phyloP scores from a whole-genome alignment of 2,797 vertebrate genomes.

The Borostomias antarcticus region DNA sequence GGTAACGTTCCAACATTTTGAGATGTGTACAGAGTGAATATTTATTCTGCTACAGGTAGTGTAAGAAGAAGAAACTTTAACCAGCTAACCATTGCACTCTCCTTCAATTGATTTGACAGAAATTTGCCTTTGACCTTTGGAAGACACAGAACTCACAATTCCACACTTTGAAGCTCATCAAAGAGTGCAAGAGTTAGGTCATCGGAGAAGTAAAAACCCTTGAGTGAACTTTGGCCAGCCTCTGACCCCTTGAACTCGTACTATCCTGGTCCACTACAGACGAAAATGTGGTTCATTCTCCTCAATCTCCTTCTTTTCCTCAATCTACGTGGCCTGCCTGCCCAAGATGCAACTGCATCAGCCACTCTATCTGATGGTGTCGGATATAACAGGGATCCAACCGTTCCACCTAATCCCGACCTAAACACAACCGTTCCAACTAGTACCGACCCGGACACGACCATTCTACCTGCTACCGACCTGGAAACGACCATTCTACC shows the following conservation, averaged over 20 bases:
- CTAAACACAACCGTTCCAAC: too few species aligned
- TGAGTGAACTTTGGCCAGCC: background rate
- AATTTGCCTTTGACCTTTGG: background rate
- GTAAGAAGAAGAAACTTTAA: background rate
- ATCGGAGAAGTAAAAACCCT: background rate
- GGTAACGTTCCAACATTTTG: background rate
- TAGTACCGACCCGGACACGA: too few species aligned
- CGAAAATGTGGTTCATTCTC: conserved; percentile 4
- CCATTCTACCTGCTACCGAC: too few species aligned
- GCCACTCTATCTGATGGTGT: background rate
- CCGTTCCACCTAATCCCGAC: too few species aligned
- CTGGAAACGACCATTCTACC: too few species aligned
- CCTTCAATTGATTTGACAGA: too few species aligned
- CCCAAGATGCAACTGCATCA: too few species aligned
- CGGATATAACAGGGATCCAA: too few species aligned
- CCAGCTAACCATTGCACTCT: too few species aligned
- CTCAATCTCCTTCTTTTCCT: conserved; percentile 29
- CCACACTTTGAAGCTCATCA: background rate
- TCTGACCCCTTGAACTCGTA: background rate
- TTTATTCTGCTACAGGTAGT: background rate
- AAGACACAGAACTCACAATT: background rate
- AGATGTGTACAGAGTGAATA: background rate
- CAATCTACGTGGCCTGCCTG: conserved; percentile 15
- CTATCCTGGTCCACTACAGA: conserved; percentile 13
- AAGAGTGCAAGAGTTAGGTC: background rate